A percentile compares a stretch with the other conserved stretches of the same genome.
Conservation (phyloP, 2,888 invertebrate species). For the Aphodius sticticus region DNA sequence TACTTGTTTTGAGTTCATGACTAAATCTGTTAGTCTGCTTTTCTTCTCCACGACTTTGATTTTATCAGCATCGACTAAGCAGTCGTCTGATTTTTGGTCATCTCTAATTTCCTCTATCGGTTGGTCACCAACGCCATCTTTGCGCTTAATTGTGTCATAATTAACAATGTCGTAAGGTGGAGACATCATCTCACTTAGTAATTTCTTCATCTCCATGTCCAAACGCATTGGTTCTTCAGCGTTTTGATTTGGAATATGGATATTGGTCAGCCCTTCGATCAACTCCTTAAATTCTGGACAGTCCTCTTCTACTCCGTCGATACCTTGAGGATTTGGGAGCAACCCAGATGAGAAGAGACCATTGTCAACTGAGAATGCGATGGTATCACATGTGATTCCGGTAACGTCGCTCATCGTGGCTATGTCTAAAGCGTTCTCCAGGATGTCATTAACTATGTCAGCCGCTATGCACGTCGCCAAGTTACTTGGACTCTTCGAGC, state of each 20-base stretch:
- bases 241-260: conserved; percentile 34
- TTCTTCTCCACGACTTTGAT: conserved; percentile 61
- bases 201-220: conserved; percentile 44
- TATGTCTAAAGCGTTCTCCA: conserved; percentile 56
- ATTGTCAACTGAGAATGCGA: conserved; percentile 35
- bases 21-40: conserved; percentile 56
- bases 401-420: conserved; percentile 38
- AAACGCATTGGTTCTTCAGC: conserved; percentile 35
- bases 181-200: conserved; percentile 51
- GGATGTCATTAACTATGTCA: conserved; percentile 55
- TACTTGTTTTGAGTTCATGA: conserved; percentile 57
- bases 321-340: conserved; percentile 7
- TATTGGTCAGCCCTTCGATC: conserved; percentile 42
- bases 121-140: conserved; percentile 61
- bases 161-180: conserved; percentile 59
- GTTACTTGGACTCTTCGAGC: conserved; percentile 30
- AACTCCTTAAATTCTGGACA: conserved; percentile 39
- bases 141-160: conserved; percentile 50
- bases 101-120: conserved; percentile 49
- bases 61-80: conserved; percentile 54
- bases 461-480: conserved; percentile 39
- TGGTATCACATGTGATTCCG: conserved; percentile 34
- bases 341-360: conserved; percentile 24
- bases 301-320: conserved; percentile 26
- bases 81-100: conserved; percentile 54